Evolutionary conservation across 1,140 invertebrate species (phyloP).

Genomic region (Mamestra configurata): DNA sequence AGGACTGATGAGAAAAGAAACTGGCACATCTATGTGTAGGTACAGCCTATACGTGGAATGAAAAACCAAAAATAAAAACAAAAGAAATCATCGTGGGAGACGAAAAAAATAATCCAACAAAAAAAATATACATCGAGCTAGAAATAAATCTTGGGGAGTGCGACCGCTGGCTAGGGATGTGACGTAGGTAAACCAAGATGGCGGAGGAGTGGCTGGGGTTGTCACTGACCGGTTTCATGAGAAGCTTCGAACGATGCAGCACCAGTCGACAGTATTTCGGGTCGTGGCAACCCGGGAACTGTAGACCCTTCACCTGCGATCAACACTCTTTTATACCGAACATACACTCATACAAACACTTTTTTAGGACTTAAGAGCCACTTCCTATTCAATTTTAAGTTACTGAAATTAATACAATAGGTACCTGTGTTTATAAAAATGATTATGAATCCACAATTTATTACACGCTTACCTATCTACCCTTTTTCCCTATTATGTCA

Average conservation of each 20-base stretch:
- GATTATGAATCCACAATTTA: not conserved
- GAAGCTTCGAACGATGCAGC: conserved; percentile 97
- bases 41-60: conserved; percentile 56
- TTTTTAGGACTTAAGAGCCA: conserved; percentile 34
- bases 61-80: conserved; percentile 58
- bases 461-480: not conserved
- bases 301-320: conserved; percentile 96
- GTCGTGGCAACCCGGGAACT: conserved; percentile 98
- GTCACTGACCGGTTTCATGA: conserved; percentile 97
- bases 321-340: conserved; percentile 77
- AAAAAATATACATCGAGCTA: conserved; percentile 66
- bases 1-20: conserved; percentile 56
- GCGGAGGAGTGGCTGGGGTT: conserved; percentile 60
- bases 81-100: conserved; percentile 45
- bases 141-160: conserved; percentile 59
- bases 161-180: conserved; percentile 56
- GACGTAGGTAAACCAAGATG: conserved; percentile 45
- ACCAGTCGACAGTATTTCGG: conserved; percentile 97
- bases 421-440: not conserved
- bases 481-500: not conserved
- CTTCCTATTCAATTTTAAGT: not conserved
- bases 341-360: conserved; percentile 63
- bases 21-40: conserved; percentile 51
- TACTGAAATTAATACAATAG: not conserved
- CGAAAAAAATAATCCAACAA: conserved; percentile 58